These are phyloP conservation scores for Heteromormyrus szaboi DNA, from an alignment of 2,797 vertebrate genomes.

Conservation along the genomic window DNA sequence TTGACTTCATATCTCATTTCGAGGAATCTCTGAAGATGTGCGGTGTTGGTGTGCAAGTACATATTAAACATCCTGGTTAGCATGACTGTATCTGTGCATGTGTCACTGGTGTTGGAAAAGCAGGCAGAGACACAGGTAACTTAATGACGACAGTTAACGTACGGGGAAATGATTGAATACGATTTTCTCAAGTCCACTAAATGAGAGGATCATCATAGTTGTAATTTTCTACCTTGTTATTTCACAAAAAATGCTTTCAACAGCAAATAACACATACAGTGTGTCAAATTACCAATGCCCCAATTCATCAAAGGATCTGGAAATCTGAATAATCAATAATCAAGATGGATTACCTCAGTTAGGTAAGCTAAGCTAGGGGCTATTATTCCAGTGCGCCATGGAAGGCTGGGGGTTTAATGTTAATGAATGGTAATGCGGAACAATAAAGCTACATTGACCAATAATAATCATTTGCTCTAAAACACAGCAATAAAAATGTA, in stretches of 20 bases:
- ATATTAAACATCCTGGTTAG: constrained; percentile 17
- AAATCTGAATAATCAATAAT: background rate
- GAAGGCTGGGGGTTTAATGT: background rate
- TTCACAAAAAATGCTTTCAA: background rate
- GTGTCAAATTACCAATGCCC: background rate
- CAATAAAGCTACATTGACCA: background rate
- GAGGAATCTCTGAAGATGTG: constrained; percentile 11
- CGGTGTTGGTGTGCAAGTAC: background rate
- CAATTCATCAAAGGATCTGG: background rate
- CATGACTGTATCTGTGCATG: background rate
- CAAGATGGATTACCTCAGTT: background rate
- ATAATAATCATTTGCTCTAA: background rate
- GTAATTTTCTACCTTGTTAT: background rate
- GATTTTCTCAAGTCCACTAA: background rate
- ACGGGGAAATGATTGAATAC: background rate
- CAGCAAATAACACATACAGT: background rate
- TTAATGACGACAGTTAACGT: background rate
- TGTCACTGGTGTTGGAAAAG: background rate
- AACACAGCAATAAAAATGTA: background rate
- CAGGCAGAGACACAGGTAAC: background rate
- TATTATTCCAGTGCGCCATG: background rate
- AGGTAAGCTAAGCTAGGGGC: background rate
- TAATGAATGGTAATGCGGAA: background rate
- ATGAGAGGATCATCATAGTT: background rate
- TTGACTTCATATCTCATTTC: constrained; percentile 4